These are phyloP conservation scores for Nannoperca obscura DNA, from an alignment of 2,797 vertebrate species.

Conservation along the genomic window DNA sequence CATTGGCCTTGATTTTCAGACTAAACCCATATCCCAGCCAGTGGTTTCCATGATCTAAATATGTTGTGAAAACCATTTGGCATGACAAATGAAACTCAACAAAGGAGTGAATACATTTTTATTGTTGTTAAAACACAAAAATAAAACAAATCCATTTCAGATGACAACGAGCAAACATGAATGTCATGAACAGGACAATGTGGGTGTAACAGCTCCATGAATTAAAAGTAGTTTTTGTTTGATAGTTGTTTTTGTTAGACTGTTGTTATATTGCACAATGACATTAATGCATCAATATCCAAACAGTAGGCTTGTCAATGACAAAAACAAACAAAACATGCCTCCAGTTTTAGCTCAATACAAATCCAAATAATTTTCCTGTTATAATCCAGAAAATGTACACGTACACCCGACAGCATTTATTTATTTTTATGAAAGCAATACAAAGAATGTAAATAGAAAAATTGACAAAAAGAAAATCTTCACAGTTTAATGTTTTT, in stretches of 20 bases:
- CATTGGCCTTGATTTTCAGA: slow-evolving; percentile 28
- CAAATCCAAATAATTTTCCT: not conserved
- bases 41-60: slow-evolving; percentile 23
- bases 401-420: not conserved
- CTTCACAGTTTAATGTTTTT: not conserved
- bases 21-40: not conserved
- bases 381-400: not conserved
- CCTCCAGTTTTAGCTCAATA: not conserved
- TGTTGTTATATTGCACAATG: slow-evolving; percentile 13
- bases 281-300: slow-evolving; percentile 27
- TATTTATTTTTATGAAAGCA: not conserved
- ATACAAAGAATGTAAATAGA: not conserved
- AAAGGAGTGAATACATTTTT: slow-evolving; percentile 26
- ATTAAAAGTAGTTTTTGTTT: slow-evolving; percentile 25
- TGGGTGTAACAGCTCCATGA: slow-evolving; percentile 33
- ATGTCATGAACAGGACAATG: slow-evolving; percentile 26
- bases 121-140: slow-evolving; percentile 13
- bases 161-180: slow-evolving; percentile 27
- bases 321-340: slow-evolving; percentile 16
- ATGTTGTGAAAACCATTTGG: slow-evolving; percentile 15
- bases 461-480: not conserved
- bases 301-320: slow-evolving; percentile 12
- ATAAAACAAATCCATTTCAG: slow-evolving; percentile 15
- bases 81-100: slow-evolving; percentile 18
- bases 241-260: slow-evolving; percentile 3